Conservation (phyloP, 2,888 invertebrate genomes). For the Carabus problematicus region DNA sequence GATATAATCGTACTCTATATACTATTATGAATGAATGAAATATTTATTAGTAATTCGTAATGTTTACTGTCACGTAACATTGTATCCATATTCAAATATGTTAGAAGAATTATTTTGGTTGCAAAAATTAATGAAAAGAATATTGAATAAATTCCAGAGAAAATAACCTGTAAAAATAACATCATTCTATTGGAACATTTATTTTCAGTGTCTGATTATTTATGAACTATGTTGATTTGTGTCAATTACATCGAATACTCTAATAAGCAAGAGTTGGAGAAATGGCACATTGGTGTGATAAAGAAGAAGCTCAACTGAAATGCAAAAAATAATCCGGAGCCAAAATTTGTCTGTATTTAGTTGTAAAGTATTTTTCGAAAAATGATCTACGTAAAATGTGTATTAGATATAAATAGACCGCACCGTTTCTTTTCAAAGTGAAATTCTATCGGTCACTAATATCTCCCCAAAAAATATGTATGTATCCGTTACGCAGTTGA, state of each 20-base stretch:
- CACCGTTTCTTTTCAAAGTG: no score
- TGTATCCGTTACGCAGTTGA: no score
- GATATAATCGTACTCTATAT: no score
- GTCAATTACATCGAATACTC: slow-evolving; percentile 14
- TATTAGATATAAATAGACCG: no score
- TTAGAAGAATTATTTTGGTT: slow-evolving; percentile 33
- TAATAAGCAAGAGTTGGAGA: background rate
- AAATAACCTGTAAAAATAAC: slow-evolving; percentile 11
- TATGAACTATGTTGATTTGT: background rate
- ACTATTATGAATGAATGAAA: no score
- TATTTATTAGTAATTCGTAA: no score
- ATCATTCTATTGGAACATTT: no score
- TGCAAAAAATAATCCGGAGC: background rate
- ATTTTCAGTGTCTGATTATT: background rate
- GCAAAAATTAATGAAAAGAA: slow-evolving; percentile 25
- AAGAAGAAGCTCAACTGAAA: background rate
- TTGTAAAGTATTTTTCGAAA: no score
- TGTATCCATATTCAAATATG: slow-evolving; percentile 18
- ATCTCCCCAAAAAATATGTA: no score
- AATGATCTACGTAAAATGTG: no score
- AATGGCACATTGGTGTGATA: background rate
- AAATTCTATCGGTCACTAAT: no score
- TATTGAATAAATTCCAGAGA: background rate
- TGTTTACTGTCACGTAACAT: background rate
- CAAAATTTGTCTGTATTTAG: slow-evolving; percentile 2